Evolutionary conservation across 2,888 invertebrate genomes (phyloP).

Genomic region (Agelastica alni): DNA sequence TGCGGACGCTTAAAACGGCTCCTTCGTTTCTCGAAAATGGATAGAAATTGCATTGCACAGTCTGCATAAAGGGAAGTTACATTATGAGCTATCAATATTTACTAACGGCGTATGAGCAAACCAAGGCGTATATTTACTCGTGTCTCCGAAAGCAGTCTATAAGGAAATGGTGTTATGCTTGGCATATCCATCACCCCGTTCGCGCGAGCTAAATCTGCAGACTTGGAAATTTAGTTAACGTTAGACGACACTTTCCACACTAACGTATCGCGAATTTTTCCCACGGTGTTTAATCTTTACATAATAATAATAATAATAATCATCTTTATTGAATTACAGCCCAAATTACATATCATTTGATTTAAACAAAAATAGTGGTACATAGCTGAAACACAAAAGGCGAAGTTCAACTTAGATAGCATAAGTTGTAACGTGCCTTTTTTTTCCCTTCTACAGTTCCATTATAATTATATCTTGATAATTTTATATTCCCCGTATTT

Average conservation of each 20-base stretch:
- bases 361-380: too few species aligned
- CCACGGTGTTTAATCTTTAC: too few species aligned
- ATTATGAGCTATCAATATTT: constrained; percentile 30
- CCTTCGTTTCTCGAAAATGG: constrained; percentile 9
- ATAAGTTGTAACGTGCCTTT: too few species aligned
- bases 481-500: too few species aligned
- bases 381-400: too few species aligned
- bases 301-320: too few species aligned
- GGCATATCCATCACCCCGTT: constrained; percentile 24
- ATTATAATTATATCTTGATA: too few species aligned
- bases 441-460: too few species aligned
- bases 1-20: constrained; percentile 6
- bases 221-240: constrained; percentile 23
- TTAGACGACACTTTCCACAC: constrained; percentile 11
- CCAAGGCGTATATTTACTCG: constrained; percentile 28
- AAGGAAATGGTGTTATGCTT: constrained; percentile 24
- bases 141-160: constrained; percentile 26
- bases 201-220: constrained; percentile 13
- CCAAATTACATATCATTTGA: too few species aligned
- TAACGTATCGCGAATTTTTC: background rate
- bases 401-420: too few species aligned
- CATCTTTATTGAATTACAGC: too few species aligned
- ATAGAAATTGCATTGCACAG: constrained; percentile 21
- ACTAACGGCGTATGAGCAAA: constrained; percentile 26
- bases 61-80: constrained; percentile 22